These are phyloP conservation scores for Diuraphis noxia DNA, from an alignment of 1,140 invertebrate genomes.

Conservation along the genomic window DNA sequence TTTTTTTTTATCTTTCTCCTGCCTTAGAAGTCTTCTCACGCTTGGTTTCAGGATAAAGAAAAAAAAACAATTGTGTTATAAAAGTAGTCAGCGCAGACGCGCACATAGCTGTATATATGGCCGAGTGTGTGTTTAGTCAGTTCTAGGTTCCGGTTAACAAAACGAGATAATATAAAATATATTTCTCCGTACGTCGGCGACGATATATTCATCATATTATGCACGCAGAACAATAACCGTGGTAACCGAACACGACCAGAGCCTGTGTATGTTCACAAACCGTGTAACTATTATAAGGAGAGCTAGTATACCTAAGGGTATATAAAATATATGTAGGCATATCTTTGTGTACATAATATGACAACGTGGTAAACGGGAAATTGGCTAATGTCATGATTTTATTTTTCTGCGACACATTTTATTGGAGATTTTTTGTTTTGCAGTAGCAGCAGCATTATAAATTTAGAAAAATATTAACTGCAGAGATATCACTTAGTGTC, in stretches of 20 bases:
- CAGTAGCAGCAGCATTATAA: neutral
- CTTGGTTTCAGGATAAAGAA: neutral
- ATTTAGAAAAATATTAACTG: neutral
- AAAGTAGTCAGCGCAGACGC: neutral
- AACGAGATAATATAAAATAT: slow-evolving; percentile 12
- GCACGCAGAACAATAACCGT: neutral
- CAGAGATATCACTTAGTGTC: neutral
- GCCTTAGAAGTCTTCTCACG: slow-evolving; percentile 13
- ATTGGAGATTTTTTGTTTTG: neutral
- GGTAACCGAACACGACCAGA: neutral
- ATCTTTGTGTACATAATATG: neutral
- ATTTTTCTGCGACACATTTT: neutral
- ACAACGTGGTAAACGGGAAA: neutral
- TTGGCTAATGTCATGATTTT: neutral
- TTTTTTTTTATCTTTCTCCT: neutral
- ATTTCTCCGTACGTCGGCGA: neutral
- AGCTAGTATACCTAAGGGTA: no score
- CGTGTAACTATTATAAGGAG: neutral
- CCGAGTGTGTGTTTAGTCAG: neutral
- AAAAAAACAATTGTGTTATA: slow-evolving; percentile 23
- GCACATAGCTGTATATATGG: neutral
- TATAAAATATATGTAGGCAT: neutral
- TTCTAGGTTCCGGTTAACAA: slow-evolving; percentile 26
- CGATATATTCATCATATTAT: neutral
- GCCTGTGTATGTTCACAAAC: neutral